Evolutionary conservation across 2,113 vertebrate genomes (phyloP).

Genomic region (Poecile atricapillus): DNA sequence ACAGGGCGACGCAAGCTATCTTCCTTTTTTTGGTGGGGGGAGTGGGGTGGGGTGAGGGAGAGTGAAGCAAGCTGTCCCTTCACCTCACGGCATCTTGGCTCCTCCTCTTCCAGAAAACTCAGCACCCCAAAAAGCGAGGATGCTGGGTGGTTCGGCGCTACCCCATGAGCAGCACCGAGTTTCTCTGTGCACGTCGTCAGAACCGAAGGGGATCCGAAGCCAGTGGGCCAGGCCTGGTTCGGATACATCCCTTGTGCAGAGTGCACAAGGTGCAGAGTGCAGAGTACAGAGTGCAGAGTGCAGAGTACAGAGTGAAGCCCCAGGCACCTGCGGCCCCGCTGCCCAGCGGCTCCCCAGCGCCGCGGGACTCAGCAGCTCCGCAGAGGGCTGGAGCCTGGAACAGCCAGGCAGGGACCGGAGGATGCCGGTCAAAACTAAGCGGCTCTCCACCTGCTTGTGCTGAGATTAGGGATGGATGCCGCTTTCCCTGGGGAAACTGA

Average conservation of each 20-base stretch:
- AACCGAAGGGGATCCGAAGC: background rate
- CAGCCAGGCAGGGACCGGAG: background rate
- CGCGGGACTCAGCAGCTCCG: background rate
- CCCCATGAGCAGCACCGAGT: no score
- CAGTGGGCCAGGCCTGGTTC: accelerated
- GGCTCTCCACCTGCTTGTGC: accelerated
- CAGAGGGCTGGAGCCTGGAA: no score
- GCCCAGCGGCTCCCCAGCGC: background rate
- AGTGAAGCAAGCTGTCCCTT: background rate
- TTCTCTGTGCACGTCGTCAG: accelerated
- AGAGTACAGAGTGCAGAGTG: no score
- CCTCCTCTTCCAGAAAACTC: background rate
- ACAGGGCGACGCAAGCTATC: no score
- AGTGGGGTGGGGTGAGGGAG: background rate
- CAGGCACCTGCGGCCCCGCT: background rate
- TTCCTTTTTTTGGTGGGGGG: background rate
- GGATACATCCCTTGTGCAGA: no score
- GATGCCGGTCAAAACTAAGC: background rate
- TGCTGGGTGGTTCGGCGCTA: background rate
- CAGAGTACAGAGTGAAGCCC: background rate
- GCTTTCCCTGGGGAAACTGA: background rate
- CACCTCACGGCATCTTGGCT: background rate
- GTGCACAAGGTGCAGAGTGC: no score
- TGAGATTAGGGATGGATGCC: background rate
- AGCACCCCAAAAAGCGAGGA: background rate